These are phyloP conservation scores for Hydrochoerus hydrochaeris DNA, from an alignment of 2,113 vertebrate genomes.

Conservation along the genomic window DNA sequence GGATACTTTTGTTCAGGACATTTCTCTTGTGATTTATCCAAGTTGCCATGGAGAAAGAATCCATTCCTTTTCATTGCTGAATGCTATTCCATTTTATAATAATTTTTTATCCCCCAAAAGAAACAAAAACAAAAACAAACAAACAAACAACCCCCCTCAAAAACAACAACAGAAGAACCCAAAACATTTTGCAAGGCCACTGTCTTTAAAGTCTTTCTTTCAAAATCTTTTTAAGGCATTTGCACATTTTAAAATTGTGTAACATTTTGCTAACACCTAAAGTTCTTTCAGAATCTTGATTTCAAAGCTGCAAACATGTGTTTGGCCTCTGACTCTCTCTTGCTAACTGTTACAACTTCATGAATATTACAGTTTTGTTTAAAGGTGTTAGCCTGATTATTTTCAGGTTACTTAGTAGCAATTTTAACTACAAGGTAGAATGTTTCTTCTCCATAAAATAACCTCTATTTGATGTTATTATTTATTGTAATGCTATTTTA, in stretches of 20 bases:
- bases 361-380: slow-evolving; percentile 34
- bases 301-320: neutral
- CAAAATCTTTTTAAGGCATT: neutral
- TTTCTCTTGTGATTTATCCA: neutral
- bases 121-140: no score
- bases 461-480: neutral
- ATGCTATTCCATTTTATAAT: neutral
- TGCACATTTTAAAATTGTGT: no score
- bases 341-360: neutral
- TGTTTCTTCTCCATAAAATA: neutral
- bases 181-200: neutral
- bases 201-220: neutral
- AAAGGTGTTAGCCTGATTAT: neutral
- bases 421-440: slow-evolving; percentile 4
- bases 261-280: neutral
- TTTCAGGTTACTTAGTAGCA: neutral
- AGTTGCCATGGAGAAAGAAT: neutral
- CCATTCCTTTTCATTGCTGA: neutral
- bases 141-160: no score
- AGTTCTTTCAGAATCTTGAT: neutral
- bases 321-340: neutral
- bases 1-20: neutral
- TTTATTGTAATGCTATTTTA: neutral
- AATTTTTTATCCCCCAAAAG: neutral
- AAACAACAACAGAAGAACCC: no score